Evolutionary conservation across 2,888 invertebrate genomes (phyloP).

Genomic region (Tenthredo livida): DNA sequence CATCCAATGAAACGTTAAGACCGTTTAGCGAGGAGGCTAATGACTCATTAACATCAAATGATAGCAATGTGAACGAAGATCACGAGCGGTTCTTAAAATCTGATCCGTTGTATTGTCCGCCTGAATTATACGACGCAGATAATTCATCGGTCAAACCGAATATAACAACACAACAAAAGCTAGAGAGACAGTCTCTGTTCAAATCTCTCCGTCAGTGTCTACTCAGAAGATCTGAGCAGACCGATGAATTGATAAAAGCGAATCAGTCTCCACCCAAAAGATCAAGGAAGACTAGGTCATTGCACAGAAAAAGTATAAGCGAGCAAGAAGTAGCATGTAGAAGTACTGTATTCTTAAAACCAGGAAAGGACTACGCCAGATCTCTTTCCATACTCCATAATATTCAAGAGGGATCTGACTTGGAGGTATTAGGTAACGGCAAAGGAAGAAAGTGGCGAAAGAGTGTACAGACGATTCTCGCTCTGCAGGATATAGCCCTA

Average conservation of each 20-base stretch:
- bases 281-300: not conserved
- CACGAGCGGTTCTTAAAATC: slow-evolving; percentile 11
- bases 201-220: not conserved
- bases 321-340: not conserved
- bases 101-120: not conserved
- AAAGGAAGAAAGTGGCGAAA: slow-evolving; percentile 81
- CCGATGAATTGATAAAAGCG: not conserved
- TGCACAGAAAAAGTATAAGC: not conserved
- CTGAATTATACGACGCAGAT: not conserved
- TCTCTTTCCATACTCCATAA: slow-evolving; percentile 82
- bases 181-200: not conserved
- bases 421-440: slow-evolving; percentile 77
- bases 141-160: not conserved
- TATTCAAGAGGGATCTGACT: slow-evolving; percentile 77
- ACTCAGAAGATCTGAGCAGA: not conserved
- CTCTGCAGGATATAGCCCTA: slow-evolving; percentile 78
- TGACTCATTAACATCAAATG: not conserved
- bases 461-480: slow-evolving; percentile 80
- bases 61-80: not conserved
- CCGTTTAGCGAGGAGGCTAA: not conserved
- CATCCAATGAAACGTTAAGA: not conserved
- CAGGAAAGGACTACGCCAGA: slow-evolving; percentile 86
- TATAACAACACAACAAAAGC: not conserved
- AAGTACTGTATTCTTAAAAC: slow-evolving; percentile 79
- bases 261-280: not conserved